These are phyloP conservation scores for Nezara viridula DNA, from an alignment of 2,888 invertebrate genomes.

Conservation along the genomic window DNA sequence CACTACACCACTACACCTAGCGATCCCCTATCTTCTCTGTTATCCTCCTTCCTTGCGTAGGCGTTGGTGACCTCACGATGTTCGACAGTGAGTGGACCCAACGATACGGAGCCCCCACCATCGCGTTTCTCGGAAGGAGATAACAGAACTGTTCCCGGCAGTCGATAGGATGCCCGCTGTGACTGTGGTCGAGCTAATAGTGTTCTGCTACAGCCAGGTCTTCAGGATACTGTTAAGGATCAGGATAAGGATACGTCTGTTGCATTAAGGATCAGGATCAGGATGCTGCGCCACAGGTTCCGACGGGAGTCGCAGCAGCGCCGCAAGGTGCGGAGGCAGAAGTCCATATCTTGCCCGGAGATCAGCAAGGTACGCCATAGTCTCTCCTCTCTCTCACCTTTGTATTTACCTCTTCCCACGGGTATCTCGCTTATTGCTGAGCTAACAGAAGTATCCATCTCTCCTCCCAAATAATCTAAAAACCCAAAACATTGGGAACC, in stretches of 20 bases:
- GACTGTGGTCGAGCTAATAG: background rate
- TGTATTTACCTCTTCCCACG: too few relatives aligned
- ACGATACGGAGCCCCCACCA: background rate
- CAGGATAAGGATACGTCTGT: background rate
- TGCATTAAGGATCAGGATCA: background rate
- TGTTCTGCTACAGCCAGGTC: slow-evolving; percentile 4
- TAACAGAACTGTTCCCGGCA: background rate
- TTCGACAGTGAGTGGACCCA: background rate
- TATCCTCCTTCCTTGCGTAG: background rate
- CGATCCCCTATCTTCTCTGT: background rate
- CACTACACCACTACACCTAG: too few relatives aligned
- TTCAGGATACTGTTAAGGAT: background rate
- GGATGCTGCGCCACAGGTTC: slow-evolving; percentile 47
- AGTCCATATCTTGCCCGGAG: slow-evolving; percentile 50
- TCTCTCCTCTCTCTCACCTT: background rate
- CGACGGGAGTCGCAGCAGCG: slow-evolving; percentile 4
- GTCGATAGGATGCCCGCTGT: background rate
- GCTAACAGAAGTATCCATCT: too few relatives aligned
- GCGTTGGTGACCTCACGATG: background rate
- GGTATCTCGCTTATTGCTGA: too few relatives aligned
- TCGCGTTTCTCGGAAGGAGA: slow-evolving; percentile 1
- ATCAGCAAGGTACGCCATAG: slow-evolving; percentile 11
- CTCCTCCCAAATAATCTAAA: too few relatives aligned
- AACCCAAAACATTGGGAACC: too few relatives aligned
- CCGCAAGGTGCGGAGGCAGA: background rate